Base-by-base conservation (phyloP, 1,140 invertebrate species). In the Papilio dardanus region DNA sequence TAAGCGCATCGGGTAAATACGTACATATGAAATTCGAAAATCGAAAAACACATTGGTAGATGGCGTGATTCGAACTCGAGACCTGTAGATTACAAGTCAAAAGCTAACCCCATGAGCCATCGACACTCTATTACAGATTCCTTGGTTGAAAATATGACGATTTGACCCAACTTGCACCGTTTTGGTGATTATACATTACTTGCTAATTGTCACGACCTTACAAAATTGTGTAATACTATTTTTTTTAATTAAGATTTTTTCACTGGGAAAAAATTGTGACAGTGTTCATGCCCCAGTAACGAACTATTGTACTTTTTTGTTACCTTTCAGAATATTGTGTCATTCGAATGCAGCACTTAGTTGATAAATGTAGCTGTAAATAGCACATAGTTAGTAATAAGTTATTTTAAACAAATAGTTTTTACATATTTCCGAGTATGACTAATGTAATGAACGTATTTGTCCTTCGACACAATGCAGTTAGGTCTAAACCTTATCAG, bases 301-400 rank as follows among this genome's bases (percentile, higher is more conserved):
- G 50, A 3, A 54, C 19, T 10, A 24, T 54, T 54, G 19, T 1
- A 10, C 3, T 54, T 54, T 54, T 21, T 54, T 54, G 19, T 24
- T 54, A n/a, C 50, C 50, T 54, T 54, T 54, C 50, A 54, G 19
- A 24, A 54, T 46, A 46, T 24, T 54, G 50, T 54, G 50, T 54
- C 50, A 24, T 3, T 54, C 21, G 21, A 12, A 24, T 54, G 24
- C 21, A 24, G 21, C 50, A 54, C 19, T 54, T 21, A 10, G 19
- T 24, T 54, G 21, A 21, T 24, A 54, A 54, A 54, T 54, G 42
- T 46, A 24, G 19, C n/a, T 24, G 50, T 12, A 54, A 21, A 54
- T 54, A 54, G 8, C 10, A n/a, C 2, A 14, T 46, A 54, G 10
- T 2, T 54, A 28, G 50, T 54, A 24, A 8, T 54, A 24, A 3